A percentile compares a stretch with the other conserved stretches of the same genome.
phyloP scores from a whole-genome alignment of 2,797 vertebrate species.

The Martes flavigula region DNA sequence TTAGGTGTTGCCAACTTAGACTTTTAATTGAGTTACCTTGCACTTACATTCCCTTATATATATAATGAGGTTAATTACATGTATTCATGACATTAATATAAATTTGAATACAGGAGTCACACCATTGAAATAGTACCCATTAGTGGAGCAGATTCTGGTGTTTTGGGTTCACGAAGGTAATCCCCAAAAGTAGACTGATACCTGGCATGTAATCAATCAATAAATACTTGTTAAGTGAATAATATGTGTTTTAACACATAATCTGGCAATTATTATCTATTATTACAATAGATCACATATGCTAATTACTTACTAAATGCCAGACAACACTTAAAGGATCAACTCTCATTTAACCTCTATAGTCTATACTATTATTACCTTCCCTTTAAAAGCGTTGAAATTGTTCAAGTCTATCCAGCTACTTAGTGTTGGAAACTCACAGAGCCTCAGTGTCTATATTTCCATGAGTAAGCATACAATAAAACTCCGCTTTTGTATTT shows the following conservation, averaged over 20 bases:
- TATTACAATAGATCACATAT: not conserved
- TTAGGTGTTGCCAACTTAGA: not conserved
- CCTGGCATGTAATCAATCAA: not conserved
- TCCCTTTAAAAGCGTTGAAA: not conserved
- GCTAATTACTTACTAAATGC: not conserved
- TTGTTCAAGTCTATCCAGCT: not conserved
- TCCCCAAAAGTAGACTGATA: not conserved
- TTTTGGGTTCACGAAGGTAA: not conserved
- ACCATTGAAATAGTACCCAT: not conserved
- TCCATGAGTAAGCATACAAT: not conserved
- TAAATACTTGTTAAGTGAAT: not conserved
- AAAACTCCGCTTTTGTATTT: not conserved
- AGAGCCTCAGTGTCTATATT: not conserved
- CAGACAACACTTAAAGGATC: not conserved
- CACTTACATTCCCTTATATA: not conserved
- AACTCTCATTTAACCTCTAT: not conserved
- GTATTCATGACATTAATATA: not conserved
- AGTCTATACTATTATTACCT: not conserved
- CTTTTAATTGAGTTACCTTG: not conserved
- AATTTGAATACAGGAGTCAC: not conserved
- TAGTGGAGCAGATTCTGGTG: not conserved
- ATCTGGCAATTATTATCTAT: not conserved
- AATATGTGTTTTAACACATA: not conserved
- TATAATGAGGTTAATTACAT: not conserved
- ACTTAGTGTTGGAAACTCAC: not conserved